These are phyloP conservation scores for Pseudococcus longispinus DNA, from an alignment of 2,888 invertebrate genomes.

Conservation along the genomic window DNA sequence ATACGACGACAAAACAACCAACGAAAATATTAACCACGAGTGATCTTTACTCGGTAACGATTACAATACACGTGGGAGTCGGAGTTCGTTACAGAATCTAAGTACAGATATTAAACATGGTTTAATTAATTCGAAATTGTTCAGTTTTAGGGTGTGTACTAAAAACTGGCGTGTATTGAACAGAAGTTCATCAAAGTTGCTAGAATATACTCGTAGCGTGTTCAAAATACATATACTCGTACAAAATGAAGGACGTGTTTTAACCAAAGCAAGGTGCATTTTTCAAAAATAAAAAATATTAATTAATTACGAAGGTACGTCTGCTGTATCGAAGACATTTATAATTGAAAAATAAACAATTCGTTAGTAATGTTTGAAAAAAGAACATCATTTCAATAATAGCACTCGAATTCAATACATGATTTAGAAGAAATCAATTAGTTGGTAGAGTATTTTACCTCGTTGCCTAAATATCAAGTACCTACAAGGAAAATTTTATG, in stretches of 20 bases:
- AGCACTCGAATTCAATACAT: too few species aligned
- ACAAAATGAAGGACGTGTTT: not conserved
- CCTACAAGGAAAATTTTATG: too few species aligned
- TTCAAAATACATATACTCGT: not conserved
- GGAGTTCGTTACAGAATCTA: not conserved
- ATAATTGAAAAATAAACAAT: not conserved
- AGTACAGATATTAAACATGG: not conserved
- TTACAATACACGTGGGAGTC: not conserved
- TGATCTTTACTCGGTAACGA: not conserved
- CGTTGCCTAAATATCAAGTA: too few species aligned
- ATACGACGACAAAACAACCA: not conserved
- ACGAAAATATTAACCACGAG: not conserved
- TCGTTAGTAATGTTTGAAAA: not conserved
- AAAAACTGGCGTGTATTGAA: not conserved
- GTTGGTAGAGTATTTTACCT: too few species aligned
- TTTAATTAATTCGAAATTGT: conserved; percentile 5
- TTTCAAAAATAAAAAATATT: not conserved
- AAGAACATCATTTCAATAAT: too few species aligned
- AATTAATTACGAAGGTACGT: not conserved
- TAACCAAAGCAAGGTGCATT: not conserved
- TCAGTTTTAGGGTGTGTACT: not conserved
- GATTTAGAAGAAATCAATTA: too few species aligned
- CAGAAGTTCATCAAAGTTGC: not conserved
- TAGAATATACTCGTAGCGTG: not conserved
- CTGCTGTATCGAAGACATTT: not conserved